phyloP scores from a whole-genome alignment of 2,888 invertebrate species.

The Drosophila emarginata region DNA sequence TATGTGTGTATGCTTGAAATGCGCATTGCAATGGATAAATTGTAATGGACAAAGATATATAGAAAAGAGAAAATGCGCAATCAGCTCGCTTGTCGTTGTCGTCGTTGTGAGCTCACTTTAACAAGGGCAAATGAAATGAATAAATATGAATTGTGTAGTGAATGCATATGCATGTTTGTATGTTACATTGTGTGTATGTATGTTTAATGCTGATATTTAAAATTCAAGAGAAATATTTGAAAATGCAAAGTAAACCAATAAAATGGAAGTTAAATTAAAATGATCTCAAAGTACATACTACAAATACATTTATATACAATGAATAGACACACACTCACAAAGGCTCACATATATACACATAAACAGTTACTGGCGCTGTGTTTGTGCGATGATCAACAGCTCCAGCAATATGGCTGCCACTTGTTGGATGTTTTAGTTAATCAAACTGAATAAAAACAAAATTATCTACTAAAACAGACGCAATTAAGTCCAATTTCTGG shows the following conservation, averaged over 20 bases:
- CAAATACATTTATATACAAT: constrained; percentile 5
- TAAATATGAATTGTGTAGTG: constrained; percentile 12
- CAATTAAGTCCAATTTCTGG: constrained; percentile 23
- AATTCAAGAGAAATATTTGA: not conserved
- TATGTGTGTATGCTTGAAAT: not conserved
- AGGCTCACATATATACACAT: constrained; percentile 16
- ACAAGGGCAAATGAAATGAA: constrained; percentile 38
- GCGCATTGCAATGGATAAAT: not conserved
- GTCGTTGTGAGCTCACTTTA: constrained; percentile 35
- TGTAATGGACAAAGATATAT: not conserved
- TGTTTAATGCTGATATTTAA: not conserved
- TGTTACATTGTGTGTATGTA: not conserved
- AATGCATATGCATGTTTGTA: not conserved
- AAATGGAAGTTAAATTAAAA: constrained; percentile 35
- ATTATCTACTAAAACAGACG: constrained; percentile 2
- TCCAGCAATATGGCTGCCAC: constrained; percentile 80
- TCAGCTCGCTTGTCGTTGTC: constrained; percentile 19
- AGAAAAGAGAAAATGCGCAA: constrained; percentile 34
- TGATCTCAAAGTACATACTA: constrained; percentile 32
- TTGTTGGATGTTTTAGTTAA: constrained; percentile 77
- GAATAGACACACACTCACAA: constrained; percentile 30
- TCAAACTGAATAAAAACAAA: constrained; percentile 24
- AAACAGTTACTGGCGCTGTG: constrained; percentile 11
- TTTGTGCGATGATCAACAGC: constrained; percentile 37
- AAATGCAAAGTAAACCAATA: constrained; percentile 28